These are phyloP conservation scores for Caerostris darwini DNA, from an alignment of 1,140 invertebrate species.

Conservation along the genomic window DNA sequence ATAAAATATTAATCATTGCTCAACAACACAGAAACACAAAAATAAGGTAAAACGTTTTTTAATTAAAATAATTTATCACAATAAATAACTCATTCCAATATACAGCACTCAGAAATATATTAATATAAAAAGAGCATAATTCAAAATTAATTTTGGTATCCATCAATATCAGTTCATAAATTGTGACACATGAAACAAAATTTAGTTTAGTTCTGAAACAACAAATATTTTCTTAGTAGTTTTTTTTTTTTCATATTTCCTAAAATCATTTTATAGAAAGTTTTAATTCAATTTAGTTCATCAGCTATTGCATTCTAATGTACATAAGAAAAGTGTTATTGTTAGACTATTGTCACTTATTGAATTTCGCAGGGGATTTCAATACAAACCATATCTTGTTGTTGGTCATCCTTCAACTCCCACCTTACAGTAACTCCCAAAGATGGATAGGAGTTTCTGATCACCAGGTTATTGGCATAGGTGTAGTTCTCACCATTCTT, in stretches of 20 bases:
- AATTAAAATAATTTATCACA: neutral
- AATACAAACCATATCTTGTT: slow-evolving; percentile 85
- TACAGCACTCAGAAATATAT: neutral
- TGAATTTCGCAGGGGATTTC: slow-evolving; percentile 28
- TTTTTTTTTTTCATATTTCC: too few relatives aligned
- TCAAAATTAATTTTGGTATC: too few relatives aligned
- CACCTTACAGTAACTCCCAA: slow-evolving; percentile 87
- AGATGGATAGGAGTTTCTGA: slow-evolving; percentile 86
- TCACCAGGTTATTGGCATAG: slow-evolving; percentile 85
- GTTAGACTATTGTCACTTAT: neutral
- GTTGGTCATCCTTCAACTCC: slow-evolving; percentile 86
- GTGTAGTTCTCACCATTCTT: slow-evolving; percentile 83
- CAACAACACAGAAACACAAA: neutral
- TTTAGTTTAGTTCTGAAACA: too few relatives aligned
- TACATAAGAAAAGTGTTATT: neutral
- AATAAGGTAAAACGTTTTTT: neutral
- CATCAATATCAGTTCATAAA: too few relatives aligned
- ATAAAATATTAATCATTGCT: too few relatives aligned
- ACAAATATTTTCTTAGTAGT: too few relatives aligned
- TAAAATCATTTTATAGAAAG: too few relatives aligned
- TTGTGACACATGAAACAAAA: too few relatives aligned
- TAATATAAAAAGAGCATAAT: too few relatives aligned
- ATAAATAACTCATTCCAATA: neutral
- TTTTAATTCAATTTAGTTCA: too few relatives aligned
- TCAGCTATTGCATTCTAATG: too few relatives aligned